Percentiles rank a stretch among this genome's conserved stretches.
Evolutionary conservation across 2,888 invertebrate species (phyloP).

Genomic region (Aphrophora alni): DNA sequence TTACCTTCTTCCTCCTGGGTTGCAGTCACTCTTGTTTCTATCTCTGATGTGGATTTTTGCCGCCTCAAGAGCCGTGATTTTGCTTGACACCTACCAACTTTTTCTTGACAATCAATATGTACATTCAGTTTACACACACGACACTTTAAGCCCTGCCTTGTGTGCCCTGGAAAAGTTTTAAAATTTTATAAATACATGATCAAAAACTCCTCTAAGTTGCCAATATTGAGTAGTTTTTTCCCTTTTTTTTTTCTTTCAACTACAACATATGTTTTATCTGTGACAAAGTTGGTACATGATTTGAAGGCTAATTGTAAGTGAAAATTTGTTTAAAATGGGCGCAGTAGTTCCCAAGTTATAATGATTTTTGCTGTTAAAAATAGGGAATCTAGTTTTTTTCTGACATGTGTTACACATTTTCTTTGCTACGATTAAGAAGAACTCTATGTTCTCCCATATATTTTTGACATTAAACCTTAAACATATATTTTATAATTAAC

Average conservation of each 20-base stretch:
- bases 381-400: no score
- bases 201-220: not conserved
- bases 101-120: constrained; percentile 81
- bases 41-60: constrained; percentile 88
- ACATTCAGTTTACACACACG: constrained; percentile 91
- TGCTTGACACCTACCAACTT: constrained; percentile 84
- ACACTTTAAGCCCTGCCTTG: constrained; percentile 88
- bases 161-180: constrained; percentile 71
- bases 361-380: no score
- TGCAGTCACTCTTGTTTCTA: constrained; percentile 68
- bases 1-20: constrained; percentile 77
- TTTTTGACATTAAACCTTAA: no score
- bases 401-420: no score
- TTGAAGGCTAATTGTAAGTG: no score
- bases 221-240: not conserved
- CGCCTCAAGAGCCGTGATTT: constrained; percentile 83
- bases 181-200: not conserved
- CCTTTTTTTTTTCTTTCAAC: not conserved
- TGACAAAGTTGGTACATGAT: no score
- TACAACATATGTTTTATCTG: no score
- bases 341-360: no score
- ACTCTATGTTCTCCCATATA: no score
- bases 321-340: no score
- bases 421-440: no score
- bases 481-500: no score